Base-by-base conservation (phyloP, 1,140 invertebrate genomes). In the Prorops nasuta region DNA sequence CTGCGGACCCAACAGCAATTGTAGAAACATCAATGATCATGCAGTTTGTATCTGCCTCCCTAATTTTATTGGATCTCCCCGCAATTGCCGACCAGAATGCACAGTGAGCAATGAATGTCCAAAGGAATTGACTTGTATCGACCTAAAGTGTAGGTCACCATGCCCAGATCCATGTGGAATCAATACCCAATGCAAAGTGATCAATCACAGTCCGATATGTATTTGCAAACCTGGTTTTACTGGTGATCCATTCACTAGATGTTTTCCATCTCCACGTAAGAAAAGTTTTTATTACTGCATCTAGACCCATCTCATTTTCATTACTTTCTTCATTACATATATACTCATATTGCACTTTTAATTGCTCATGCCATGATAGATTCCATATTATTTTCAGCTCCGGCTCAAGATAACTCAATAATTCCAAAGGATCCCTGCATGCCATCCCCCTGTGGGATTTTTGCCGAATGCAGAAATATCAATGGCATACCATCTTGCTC, bases 1-100 rank as follows among this genome's bases (percentile, higher is more conserved):
- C 19, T 88, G 86, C 70, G 86, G 86, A 43, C 80, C 85, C 20
- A 87, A 88, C 65, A 84, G 84, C 55, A 71, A 82, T 24, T 92
- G 90, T 62, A 76, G 81, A 20, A 77, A 79, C 17, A 72, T 83
- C 31, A 84, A 85, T 45, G 79, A 79, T 12, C 81, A 80, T 53
- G 84, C 81, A 4, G 81, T 84, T 34, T 88, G 86, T 51, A 82
- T 81, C 21, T 91, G 87, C 60, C 68, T 85, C 3, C 73, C 80
- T 4, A 82, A 83, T 38, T 86, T 83, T 60, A 48, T 64, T 19
- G 74, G 76, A 28, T 68, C 35, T 35, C 67, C 77, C 35, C 69
- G 71, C 18, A 63, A 61, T 35, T 79, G 78, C 58, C 54, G 78
- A 58, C 67, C 78, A 8, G 78, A 80, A 57, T 80, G 78, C 59